These are phyloP conservation scores for Athripsodes cinereus DNA, from an alignment of 2,888 invertebrate species.

Conservation along the genomic window DNA sequence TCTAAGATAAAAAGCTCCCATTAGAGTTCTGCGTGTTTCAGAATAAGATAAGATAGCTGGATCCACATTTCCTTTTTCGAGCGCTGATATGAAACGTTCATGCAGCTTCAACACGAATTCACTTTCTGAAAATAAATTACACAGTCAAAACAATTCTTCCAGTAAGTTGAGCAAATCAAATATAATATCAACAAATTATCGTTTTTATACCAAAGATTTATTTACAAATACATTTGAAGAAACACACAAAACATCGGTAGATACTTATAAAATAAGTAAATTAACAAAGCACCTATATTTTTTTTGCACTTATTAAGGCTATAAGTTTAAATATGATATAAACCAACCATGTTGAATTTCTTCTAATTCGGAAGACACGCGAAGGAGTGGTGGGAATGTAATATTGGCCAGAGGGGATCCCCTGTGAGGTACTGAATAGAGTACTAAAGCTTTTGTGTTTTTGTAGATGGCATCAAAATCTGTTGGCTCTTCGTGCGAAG, in stretches of 20 bases:
- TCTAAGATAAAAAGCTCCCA: conserved; percentile 66
- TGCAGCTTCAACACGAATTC: conserved; percentile 63
- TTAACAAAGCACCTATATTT: no score
- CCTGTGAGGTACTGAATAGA: conserved; percentile 82
- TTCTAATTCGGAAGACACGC: conserved; percentile 70
- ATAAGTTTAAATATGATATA: no score
- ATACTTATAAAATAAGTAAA: no score
- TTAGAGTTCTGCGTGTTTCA: conserved; percentile 68
- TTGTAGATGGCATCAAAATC: conserved; percentile 50
- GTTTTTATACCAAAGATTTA: no score
- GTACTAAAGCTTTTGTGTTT: conserved; percentile 62
- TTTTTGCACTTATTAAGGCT: no score
- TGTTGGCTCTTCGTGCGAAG: conserved; percentile 36
- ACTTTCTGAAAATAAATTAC: conserved; percentile 60
- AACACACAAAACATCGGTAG: no score
- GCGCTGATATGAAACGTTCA: conserved; percentile 37
- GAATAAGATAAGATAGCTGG: conserved; percentile 68
- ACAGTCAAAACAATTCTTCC: no score
- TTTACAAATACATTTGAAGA: no score
- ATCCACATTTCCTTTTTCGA: conserved; percentile 17
- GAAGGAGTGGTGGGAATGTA: conserved; percentile 62
- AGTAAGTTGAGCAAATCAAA: no score
- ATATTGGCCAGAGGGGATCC: conserved; percentile 75
- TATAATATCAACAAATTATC: no score
- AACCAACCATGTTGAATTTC: conserved; percentile 71